These are phyloP conservation scores for Radopholus similis DNA, from an alignment of 1,140 invertebrate genomes.

Conservation along the genomic window DNA sequence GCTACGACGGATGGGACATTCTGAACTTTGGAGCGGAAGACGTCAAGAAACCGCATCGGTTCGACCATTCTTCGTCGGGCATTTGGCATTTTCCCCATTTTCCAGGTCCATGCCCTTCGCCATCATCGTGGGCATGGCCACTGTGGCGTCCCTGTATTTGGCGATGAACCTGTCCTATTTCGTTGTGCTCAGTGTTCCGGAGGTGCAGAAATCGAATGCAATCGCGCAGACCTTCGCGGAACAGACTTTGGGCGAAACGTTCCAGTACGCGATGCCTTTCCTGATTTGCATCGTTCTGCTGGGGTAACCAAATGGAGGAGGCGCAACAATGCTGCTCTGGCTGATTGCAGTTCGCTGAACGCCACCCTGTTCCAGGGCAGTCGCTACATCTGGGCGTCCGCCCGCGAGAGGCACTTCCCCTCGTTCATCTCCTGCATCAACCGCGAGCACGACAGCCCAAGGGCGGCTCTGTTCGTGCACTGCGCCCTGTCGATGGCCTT, in stretches of 20 bases:
- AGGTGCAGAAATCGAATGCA: constrained; percentile 35
- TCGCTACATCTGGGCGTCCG: constrained; percentile 42
- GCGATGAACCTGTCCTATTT: constrained; percentile 47
- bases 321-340: neutral
- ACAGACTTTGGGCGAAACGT: constrained; percentile 38
- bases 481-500: constrained; percentile 33
- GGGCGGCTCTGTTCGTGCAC: constrained; percentile 37
- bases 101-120: constrained; percentile 44
- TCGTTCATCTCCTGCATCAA: constrained; percentile 46
- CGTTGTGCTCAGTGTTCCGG: constrained; percentile 28
- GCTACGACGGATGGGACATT: constrained; percentile 47
- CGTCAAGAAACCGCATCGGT: constrained; percentile 45
- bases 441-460: constrained; percentile 32
- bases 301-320: constrained; percentile 21
- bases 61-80: neutral
- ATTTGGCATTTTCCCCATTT: neutral
- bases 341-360: constrained; percentile 40
- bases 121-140: constrained; percentile 44
- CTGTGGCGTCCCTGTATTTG: constrained; percentile 44
- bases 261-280: constrained; percentile 48
- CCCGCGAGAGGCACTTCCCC: constrained; percentile 47
- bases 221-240: constrained; percentile 52
- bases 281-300: constrained; percentile 50
- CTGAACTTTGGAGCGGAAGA: constrained; percentile 52
- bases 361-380: constrained; percentile 51